Conservation (phyloP, 2,797 vertebrate genomes). For the Anas georgica region DNA sequence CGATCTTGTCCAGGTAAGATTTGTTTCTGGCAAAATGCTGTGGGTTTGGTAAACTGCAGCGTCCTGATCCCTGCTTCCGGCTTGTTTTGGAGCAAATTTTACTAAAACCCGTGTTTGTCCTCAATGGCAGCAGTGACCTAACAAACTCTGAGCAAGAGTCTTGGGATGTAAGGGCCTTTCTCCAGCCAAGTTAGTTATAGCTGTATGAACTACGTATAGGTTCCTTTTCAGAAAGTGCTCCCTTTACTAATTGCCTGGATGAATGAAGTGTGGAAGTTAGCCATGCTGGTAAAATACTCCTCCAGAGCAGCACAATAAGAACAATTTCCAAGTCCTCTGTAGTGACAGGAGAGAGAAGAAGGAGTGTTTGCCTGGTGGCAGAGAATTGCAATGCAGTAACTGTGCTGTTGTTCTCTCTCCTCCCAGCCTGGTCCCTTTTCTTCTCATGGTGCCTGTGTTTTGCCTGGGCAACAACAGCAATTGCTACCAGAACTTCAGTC, state of each 20-base stretch:
- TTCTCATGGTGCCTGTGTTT: slow-evolving; percentile 86
- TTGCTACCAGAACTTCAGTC: slow-evolving; percentile 86
- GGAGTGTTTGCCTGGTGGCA: background rate
- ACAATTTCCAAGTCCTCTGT: background rate
- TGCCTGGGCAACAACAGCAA: slow-evolving; percentile 78
- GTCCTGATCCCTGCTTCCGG: background rate
- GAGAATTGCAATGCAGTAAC: background rate
- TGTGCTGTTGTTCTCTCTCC: background rate
- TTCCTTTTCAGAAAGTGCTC: background rate
- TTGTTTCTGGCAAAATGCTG: background rate
- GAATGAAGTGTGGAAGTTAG: background rate
- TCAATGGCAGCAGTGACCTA: background rate
- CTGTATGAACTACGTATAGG: background rate
- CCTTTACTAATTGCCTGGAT: background rate
- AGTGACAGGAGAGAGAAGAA: background rate
- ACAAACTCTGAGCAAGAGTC: background rate
- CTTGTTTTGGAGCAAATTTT: background rate
- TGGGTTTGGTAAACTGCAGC: background rate
- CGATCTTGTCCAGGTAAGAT: slow-evolving; percentile 82
- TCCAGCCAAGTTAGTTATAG: background rate
- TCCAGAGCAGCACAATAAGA: background rate
- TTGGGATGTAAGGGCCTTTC: background rate
- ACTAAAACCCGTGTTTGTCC: background rate
- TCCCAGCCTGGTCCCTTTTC: slow-evolving; percentile 81
- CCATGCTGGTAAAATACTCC: background rate